These are phyloP conservation scores for Proisotoma minuta DNA, from an alignment of 2,888 invertebrate species.

Conservation along the genomic window DNA sequence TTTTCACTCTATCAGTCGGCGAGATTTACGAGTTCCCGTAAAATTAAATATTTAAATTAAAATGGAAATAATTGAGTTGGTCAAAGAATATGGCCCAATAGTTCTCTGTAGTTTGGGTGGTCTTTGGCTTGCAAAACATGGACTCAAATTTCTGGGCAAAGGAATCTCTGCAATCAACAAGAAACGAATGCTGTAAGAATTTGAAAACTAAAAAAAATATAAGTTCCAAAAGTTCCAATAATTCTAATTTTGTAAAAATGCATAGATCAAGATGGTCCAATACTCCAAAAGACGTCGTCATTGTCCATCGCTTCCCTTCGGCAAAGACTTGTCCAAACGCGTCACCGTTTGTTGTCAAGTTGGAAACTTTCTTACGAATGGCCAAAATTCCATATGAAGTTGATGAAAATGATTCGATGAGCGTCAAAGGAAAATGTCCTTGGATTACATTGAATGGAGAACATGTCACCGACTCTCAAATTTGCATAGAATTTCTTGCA, in stretches of 20 bases:
- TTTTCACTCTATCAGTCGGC: too few species aligned
- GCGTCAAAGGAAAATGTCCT: slow-evolving; percentile 32
- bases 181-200: slow-evolving; percentile 11
- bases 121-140: background rate
- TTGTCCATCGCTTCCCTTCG: slow-evolving; percentile 13
- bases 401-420: slow-evolving; percentile 16
- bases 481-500: slow-evolving; percentile 24
- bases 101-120: background rate
- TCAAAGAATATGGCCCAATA: background rate
- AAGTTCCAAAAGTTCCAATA: too few species aligned
- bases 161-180: background rate
- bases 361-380: slow-evolving; percentile 37
- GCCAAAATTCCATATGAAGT: slow-evolving; percentile 37
- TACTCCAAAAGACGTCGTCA: slow-evolving; percentile 15
- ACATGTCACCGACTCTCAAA: slow-evolving; percentile 28
- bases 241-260: too few species aligned
- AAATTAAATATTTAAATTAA: too few species aligned
- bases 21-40: too few species aligned
- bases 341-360: slow-evolving; percentile 35
- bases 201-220: too few species aligned
- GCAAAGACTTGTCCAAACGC: slow-evolving; percentile 18
- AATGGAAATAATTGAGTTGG: too few species aligned
- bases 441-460: slow-evolving; percentile 37
- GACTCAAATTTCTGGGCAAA: background rate
- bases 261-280: background rate